Evolutionary conservation across 1,140 invertebrate genomes (phyloP).

Genomic region (Zeugodacus cucurbitae): DNA sequence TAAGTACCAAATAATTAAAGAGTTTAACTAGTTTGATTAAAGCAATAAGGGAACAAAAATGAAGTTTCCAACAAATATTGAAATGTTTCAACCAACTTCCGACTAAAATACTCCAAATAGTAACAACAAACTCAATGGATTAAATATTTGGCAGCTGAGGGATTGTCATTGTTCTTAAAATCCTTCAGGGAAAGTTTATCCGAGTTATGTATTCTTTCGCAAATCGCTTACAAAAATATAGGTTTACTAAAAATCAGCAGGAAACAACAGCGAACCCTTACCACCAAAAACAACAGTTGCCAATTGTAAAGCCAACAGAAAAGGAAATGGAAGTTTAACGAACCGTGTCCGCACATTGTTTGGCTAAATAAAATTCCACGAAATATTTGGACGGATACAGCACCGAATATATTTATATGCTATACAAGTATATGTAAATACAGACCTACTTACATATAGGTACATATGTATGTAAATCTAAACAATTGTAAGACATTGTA

Average conservation of each 20-base stretch:
- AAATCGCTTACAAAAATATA: not conserved
- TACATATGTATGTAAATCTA: not conserved
- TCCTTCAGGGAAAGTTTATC: too few species aligned
- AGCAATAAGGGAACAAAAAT: too few species aligned
- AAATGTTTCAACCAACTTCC: too few species aligned
- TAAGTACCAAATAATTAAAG: too few species aligned
- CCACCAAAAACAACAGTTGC: not conserved
- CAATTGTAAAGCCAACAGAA: not conserved
- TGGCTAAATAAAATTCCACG: not conserved
- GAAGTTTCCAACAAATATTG: too few species aligned
- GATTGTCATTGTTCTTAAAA: too few species aligned
- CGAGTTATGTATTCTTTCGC: not conserved
- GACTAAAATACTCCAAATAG: too few species aligned
- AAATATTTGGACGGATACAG: slow-evolving; percentile 4
- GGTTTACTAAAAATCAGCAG: not conserved
- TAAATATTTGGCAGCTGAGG: too few species aligned
- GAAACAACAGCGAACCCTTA: not conserved
- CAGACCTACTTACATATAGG: not conserved
- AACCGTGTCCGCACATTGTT: not conserved
- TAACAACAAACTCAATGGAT: too few species aligned
- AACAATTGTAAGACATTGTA: not conserved
- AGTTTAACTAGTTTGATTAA: too few species aligned
- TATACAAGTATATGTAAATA: not conserved
- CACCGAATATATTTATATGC: not conserved
- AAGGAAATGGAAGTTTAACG: not conserved